Evolutionary conservation across 2,797 vertebrate species (phyloP).

Genomic region (Siniperca undulata): DNA sequence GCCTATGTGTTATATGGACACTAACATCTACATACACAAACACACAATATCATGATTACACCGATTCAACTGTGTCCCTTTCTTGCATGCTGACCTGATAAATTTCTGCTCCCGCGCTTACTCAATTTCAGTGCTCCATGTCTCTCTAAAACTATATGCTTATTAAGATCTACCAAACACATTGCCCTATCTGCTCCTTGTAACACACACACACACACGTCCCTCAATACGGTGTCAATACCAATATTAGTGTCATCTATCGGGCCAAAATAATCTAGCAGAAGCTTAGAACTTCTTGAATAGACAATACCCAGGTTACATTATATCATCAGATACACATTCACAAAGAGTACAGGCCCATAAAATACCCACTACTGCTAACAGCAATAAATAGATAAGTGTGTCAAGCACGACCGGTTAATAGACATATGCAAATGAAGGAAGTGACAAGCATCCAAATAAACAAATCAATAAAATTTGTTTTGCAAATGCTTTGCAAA

Average conservation of each 20-base stretch:
- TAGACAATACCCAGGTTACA: not conserved
- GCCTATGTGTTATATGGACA: constrained; percentile 25
- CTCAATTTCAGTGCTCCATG: constrained; percentile 1
- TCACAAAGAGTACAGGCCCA: constrained; percentile 23
- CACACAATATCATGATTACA: constrained; percentile 29
- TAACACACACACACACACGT: not conserved
- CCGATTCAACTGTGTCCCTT: constrained; percentile 14
- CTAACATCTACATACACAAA: constrained; percentile 27
- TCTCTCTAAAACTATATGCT: constrained; percentile 26
- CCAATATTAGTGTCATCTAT: not conserved
- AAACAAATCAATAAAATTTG: constrained; percentile 18
- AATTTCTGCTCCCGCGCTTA: constrained; percentile 15
- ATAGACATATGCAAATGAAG: constrained; percentile 24
- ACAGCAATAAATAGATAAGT: constrained; percentile 50
- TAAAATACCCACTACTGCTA: constrained; percentile 35
- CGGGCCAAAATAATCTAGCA: not conserved
- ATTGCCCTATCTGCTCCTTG: not conserved
- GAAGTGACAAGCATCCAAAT: constrained; percentile 30
- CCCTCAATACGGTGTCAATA: not conserved
- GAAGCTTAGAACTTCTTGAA: constrained; percentile 7
- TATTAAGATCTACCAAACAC: constrained; percentile 14
- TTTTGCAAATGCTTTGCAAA: too few species aligned
- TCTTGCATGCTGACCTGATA: constrained; percentile 12
- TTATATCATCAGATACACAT: constrained; percentile 18
- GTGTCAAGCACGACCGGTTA: constrained; percentile 29